Conservation (phyloP, 2,888 invertebrate genomes). For the Schizaphis graminum region DNA sequence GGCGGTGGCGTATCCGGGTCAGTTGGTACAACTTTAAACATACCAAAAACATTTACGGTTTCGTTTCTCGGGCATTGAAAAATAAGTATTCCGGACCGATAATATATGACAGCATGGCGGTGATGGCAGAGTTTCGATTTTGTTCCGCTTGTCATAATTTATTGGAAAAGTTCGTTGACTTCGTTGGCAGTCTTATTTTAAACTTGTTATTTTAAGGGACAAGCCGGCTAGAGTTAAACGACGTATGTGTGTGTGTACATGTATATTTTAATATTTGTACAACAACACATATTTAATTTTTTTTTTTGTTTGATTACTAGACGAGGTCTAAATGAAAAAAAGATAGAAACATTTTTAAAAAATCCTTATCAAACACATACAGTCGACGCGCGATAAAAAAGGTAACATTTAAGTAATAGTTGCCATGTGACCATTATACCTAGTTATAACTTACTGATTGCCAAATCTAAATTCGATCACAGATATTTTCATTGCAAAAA, state of each 20-base stretch:
- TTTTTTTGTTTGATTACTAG: background rate
- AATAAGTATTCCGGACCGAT: conserved; percentile 39
- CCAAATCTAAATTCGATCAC: background rate
- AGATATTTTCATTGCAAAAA: background rate
- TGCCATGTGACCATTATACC: background rate
- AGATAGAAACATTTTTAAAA: background rate
- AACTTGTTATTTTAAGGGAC: background rate
- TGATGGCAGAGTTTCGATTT: conserved; percentile 24
- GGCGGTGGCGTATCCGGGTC: conserved; percentile 4
- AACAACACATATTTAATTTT: background rate
- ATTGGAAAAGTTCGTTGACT: conserved; percentile 54
- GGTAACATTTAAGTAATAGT: background rate
- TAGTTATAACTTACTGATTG: background rate
- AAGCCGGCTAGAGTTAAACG: background rate
- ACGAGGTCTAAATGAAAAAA: background rate
- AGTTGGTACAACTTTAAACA: conserved; percentile 30
- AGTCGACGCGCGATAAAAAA: background rate
- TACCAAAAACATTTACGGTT: conserved; percentile 28
- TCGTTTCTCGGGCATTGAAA: conserved; percentile 48
- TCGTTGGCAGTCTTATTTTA: background rate
- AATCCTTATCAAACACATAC: background rate
- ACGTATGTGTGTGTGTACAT: background rate
- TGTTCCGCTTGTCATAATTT: conserved; percentile 54
- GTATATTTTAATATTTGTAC: background rate
- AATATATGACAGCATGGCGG: conserved; percentile 14